Base-by-base conservation (phyloP, 2,888 invertebrate genomes). In the Malthinus flaveolus region DNA sequence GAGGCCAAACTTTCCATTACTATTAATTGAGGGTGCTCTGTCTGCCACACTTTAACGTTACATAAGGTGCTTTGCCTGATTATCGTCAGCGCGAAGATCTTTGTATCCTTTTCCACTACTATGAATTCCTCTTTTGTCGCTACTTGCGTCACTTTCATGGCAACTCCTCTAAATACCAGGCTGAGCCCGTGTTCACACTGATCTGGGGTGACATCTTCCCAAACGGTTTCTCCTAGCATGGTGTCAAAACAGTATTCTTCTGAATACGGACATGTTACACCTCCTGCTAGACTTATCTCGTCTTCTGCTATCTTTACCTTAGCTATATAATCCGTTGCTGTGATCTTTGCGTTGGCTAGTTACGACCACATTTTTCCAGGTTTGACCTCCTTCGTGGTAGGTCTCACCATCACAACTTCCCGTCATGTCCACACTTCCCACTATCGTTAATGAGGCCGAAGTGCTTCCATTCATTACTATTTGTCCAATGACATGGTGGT, bases 21-120 rank as follows among this genome's bases (percentile, higher is more conserved):
- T 7, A 62, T 46, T 34, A 62, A 36, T 49, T 59, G 59, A 0
- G 62, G 60, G 12, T 66, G 65, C 55, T 66, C 64, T 3, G 62
- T 64, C 49, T 42, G 61, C 32, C 61, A 54, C 7, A 64, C 9
- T 36, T 32, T 42, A 10, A 50, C 55, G 7, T 59, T 62, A 9
- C 65, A 64, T 12, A 59, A 10, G 7, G 36, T 11, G 11, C 36
- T 42, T 3, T n/a, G 36, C n/a, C 47, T 44, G 10, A 37, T 60
- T 12, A 44, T 32, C 7, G 62, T 7, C 23, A 66, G 32, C 1
- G 63, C 64, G 46, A 68, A 69, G 0, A 64, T 60, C 3, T 60
- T 60, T 0, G 67, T 56, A 1, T 37, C 11, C 39, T 39, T 10
- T 4, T 50, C 50, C 12, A 50, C 39, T 11, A 50, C 50, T n/a